Conservation (phyloP, 2,113 vertebrate genomes). For the Triplophysa dalaica region DNA sequence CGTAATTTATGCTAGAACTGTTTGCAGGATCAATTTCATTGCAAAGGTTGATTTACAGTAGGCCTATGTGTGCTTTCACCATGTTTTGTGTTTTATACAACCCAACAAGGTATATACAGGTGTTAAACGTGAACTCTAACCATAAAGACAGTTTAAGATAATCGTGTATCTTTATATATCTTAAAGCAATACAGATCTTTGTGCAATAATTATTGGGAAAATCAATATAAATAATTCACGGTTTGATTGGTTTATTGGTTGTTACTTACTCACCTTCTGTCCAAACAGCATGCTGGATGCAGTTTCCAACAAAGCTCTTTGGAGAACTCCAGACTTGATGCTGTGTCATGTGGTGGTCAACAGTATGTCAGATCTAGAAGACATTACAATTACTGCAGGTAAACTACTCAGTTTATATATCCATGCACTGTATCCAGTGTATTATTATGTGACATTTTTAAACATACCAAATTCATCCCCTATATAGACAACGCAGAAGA, state of each 20-base stretch:
- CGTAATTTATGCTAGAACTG: not conserved
- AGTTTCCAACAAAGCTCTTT: slow-evolving; percentile 60
- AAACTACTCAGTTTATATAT: not conserved
- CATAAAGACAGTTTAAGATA: not conserved
- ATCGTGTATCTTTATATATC: not conserved
- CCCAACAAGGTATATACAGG: not conserved
- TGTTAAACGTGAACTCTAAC: not conserved
- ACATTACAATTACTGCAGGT: slow-evolving; percentile 44
- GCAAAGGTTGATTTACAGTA: not conserved
- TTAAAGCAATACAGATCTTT: not conserved
- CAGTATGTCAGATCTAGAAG: slow-evolving; percentile 71
- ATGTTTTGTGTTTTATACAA: not conserved
- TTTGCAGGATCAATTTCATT: slow-evolving; percentile 28
- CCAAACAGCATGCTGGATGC: slow-evolving; percentile 62
- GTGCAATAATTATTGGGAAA: not conserved
- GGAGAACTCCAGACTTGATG: slow-evolving; percentile 72
- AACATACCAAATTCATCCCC: not conserved
- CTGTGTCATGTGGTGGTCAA: slow-evolving; percentile 72
- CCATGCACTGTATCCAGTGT: no score
- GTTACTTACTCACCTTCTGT: not conserved
- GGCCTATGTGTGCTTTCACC: not conserved
- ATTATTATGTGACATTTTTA: not conserved
- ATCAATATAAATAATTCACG: not conserved
- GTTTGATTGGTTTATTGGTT: not conserved
- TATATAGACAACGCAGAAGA: slow-evolving; percentile 67